A percentile compares a stretch with the other conserved stretches of the same genome.
phyloP scores from a whole-genome alignment of 2,113 vertebrate species.

The Odontesthes bonariensis region DNA sequence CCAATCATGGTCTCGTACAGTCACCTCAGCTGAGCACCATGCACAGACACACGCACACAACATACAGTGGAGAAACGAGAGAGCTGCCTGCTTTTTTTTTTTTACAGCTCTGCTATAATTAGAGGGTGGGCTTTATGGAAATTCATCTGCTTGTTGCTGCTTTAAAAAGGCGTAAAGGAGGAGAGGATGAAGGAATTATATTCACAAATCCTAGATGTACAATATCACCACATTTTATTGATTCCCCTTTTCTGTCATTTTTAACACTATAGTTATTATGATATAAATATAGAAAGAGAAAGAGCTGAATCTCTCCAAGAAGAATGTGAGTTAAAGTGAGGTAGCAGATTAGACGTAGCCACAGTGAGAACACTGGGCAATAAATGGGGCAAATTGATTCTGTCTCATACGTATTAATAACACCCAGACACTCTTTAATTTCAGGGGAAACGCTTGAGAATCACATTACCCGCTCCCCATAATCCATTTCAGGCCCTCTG shows the following conservation, averaged over 20 bases:
- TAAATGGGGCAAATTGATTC: constrained; percentile 59
- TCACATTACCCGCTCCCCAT: constrained; percentile 53
- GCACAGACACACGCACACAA: constrained; percentile 4
- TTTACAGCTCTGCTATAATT: constrained; percentile 34
- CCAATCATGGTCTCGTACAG: constrained; percentile 38
- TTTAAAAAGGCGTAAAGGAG: constrained; percentile 13
- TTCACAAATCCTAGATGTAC: constrained; percentile 3
- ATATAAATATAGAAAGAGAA: neutral
- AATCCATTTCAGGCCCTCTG: constrained; percentile 69
- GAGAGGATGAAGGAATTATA: constrained; percentile 4
- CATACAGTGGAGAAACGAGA: neutral
- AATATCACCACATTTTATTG: neutral
- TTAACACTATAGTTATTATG: neutral
- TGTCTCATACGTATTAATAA: constrained; percentile 60
- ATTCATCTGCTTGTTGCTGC: constrained; percentile 40
- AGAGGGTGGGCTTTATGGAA: neutral
- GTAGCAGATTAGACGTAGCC: constrained; percentile 17
- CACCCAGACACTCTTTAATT: constrained; percentile 61
- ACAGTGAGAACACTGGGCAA: constrained; percentile 30
- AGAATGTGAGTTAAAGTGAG: neutral
- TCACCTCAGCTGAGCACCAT: constrained; percentile 24
- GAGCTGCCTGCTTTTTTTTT: constrained; percentile 21
- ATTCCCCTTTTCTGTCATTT: neutral
- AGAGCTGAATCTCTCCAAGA: neutral
- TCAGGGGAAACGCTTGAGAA: constrained; percentile 59